Evolutionary conservation across 2,888 invertebrate genomes (phyloP).

Genomic region (Auanema sp.): DNA sequence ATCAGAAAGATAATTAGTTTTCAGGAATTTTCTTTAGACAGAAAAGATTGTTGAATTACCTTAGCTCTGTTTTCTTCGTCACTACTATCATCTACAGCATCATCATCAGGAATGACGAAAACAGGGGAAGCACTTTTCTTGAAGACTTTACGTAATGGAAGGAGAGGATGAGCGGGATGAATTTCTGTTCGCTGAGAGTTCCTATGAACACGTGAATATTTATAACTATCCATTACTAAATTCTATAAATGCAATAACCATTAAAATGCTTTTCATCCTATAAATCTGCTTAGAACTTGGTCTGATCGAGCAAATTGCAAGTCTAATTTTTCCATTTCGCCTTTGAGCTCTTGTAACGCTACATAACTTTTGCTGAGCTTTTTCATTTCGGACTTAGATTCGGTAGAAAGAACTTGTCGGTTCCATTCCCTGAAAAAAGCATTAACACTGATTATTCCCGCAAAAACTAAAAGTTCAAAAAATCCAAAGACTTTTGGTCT

Average conservation of each 20-base stretch:
- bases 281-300: constrained; percentile 12
- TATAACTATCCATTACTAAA: constrained; percentile 30
- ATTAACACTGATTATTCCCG: neutral
- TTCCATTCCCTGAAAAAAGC: constrained; percentile 32
- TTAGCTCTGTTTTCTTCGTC: constrained; percentile 31
- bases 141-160: constrained; percentile 26
- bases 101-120: neutral
- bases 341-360: neutral
- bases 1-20: too few relatives aligned
- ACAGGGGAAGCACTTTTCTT: neutral
- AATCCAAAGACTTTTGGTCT: neutral
- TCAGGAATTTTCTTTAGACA: too few relatives aligned
- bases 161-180: constrained; percentile 35
- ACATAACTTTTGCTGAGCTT: constrained; percentile 19
- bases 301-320: constrained; percentile 18
- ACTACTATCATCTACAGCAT: constrained; percentile 29
- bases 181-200: constrained; percentile 29
- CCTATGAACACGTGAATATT: constrained; percentile 23
- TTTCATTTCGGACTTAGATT: constrained; percentile 26
- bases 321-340: constrained; percentile 9
- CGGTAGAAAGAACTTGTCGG: constrained; percentile 20
- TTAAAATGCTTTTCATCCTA: neutral
- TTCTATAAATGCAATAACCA: constrained; percentile 21
- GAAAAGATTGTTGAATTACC: too few relatives aligned
- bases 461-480: neutral